These are phyloP conservation scores for Paracanthobrama guichenoti DNA, from an alignment of 2,113 vertebrate genomes.

Conservation along the genomic window DNA sequence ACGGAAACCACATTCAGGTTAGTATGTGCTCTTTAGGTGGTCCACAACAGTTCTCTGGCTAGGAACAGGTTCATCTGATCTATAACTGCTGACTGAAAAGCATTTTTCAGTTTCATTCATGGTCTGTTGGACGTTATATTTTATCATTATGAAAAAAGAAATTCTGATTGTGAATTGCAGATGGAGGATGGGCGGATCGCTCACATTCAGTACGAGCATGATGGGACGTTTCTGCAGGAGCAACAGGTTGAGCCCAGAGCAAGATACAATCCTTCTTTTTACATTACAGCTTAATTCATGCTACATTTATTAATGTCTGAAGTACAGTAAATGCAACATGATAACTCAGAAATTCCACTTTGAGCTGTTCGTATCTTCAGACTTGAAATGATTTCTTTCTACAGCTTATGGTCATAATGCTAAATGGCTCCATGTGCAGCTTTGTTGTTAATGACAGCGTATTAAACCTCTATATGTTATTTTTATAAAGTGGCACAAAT, in stretches of 20 bases:
- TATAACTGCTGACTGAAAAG: neutral
- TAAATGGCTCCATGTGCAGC: neutral
- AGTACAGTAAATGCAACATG: neutral
- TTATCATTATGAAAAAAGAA: neutral
- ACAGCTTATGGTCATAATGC: neutral
- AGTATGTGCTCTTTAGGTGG: conserved; percentile 26
- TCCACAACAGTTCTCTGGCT: neutral
- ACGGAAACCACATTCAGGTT: conserved; percentile 96
- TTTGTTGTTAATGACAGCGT: neutral
- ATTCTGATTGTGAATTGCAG: conserved; percentile 66
- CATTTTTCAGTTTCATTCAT: neutral
- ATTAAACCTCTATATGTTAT: neutral
- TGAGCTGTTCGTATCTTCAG: neutral
- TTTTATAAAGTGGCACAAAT: neutral
- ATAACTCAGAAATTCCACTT: neutral
- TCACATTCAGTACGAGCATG: conserved; percentile 93
- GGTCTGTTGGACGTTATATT: neutral
- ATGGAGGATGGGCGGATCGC: conserved; percentile 93
- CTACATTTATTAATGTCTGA: neutral
- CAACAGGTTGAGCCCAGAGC: conserved; percentile 78
- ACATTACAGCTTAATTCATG: neutral
- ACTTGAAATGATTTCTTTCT: neutral
- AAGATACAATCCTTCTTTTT: neutral
- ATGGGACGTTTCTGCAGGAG: conserved; percentile 85
- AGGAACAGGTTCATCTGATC: neutral